phyloP scores from a whole-genome alignment of 2,888 invertebrate species.

The Griposia aprilina region DNA sequence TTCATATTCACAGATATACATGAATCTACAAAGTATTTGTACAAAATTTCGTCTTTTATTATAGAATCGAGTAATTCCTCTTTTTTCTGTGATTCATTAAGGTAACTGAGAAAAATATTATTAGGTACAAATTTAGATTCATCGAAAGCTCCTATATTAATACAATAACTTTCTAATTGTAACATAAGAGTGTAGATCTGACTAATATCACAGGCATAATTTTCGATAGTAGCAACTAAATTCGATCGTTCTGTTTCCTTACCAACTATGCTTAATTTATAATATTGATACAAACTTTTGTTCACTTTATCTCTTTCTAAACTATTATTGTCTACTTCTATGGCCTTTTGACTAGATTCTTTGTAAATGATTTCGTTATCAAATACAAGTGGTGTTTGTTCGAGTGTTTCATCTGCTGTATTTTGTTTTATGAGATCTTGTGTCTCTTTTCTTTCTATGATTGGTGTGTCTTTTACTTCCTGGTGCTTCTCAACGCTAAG shows the following conservation, averaged over 20 bases:
- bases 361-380: conserved; percentile 84
- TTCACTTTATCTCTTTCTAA: conserved; percentile 80
- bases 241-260: conserved; percentile 83
- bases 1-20: conserved; percentile 90
- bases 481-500: conserved; percentile 79
- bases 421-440: conserved; percentile 58
- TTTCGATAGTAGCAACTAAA: conserved; percentile 85
- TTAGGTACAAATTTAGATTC: conserved; percentile 85
- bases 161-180: conserved; percentile 85
- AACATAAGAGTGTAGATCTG: conserved; percentile 83
- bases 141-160: conserved; percentile 80
- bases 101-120: conserved; percentile 85
- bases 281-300: conserved; percentile 85
- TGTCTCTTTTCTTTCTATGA: conserved; percentile 53
- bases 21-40: conserved; percentile 90
- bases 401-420: conserved; percentile 70
- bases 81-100: conserved; percentile 77
- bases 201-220: conserved; percentile 87
- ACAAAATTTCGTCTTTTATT: conserved; percentile 83
- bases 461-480: conserved; percentile 68
- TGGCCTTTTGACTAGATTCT: conserved; percentile 87
- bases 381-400: conserved; percentile 68
- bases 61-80: conserved; percentile 78
- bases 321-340: conserved; percentile 82
- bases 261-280: conserved; percentile 86